Percentiles rank a stretch among this genome's conserved stretches.
phyloP scores from a whole-genome alignment of 1,140 invertebrate genomes.

The Brachionus sp. region DNA sequence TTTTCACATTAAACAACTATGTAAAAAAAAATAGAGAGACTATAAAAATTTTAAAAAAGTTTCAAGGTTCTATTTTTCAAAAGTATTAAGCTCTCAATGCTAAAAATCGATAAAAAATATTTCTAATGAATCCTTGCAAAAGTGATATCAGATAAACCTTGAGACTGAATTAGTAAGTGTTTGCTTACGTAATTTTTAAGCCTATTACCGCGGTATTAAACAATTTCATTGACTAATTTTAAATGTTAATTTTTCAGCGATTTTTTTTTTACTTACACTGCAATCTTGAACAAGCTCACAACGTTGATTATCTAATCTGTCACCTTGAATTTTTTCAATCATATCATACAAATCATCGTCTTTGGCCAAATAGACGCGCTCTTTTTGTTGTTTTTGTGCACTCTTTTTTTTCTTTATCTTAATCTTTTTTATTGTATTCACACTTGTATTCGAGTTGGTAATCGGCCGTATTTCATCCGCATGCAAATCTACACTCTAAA shows the following conservation, averaged over 20 bases:
- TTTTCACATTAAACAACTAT: background rate
- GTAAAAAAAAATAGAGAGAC: background rate
- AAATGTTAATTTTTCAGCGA: background rate
- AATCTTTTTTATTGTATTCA: slow-evolving; percentile 35
- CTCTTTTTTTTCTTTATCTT: slow-evolving; percentile 40
- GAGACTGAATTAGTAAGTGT: background rate
- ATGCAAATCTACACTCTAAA: slow-evolving; percentile 8
- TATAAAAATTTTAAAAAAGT: background rate
- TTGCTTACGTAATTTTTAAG: background rate
- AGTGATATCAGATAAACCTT: background rate
- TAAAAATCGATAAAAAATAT: background rate
- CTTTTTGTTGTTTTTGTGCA: background rate
- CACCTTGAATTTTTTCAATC: slow-evolving; percentile 46
- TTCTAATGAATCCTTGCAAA: background rate
- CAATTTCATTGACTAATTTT: background rate
- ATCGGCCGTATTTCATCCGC: background rate
- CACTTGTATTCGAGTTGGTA: slow-evolving; percentile 20
- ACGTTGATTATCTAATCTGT: slow-evolving; percentile 46
- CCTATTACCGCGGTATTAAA: background rate
- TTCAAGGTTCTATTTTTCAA: no score
- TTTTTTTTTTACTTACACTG: slow-evolving; percentile 21
- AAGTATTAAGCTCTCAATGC: no score
- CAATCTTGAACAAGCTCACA: slow-evolving; percentile 41
- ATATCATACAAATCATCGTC: slow-evolving; percentile 40
- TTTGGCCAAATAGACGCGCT: background rate